Evolutionary conservation across 2,113 vertebrate genomes (phyloP).

Genomic region (Odobenus rosmarus): DNA sequence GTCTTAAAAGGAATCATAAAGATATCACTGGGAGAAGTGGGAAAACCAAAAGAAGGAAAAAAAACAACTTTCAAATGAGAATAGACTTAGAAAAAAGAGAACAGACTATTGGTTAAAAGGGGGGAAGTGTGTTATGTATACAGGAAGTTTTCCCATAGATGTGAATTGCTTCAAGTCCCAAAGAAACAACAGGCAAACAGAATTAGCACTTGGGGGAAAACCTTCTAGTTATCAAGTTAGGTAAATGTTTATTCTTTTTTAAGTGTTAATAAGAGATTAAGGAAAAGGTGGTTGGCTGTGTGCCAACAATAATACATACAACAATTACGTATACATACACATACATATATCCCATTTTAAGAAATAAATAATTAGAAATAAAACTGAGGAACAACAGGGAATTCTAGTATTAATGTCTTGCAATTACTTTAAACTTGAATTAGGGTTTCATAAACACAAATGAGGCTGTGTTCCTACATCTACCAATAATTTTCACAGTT

Average conservation of each 20-base stretch:
- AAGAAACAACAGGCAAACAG: constrained; percentile 51
- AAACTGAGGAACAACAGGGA: not conserved
- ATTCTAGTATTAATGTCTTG: constrained; percentile 33
- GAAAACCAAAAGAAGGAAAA: constrained; percentile 15
- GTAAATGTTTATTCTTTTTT: constrained; percentile 56
- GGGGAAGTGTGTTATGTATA: not conserved
- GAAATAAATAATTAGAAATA: constrained; percentile 9
- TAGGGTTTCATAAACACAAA: constrained; percentile 60
- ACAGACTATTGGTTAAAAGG: not conserved
- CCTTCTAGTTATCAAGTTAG: constrained; percentile 18
- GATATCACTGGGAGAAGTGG: not conserved
- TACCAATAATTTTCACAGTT: constrained; percentile 70
- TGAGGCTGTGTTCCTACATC: constrained; percentile 20
- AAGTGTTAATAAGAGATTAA: constrained; percentile 58
- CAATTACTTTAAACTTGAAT: constrained; percentile 59
- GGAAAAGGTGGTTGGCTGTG: constrained; percentile 33
- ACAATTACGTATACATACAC: not conserved
- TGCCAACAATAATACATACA: constrained; percentile 58
- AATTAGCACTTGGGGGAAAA: constrained; percentile 40
- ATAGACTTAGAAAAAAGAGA: not conserved
- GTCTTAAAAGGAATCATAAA: not conserved
- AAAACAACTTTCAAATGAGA: not conserved
- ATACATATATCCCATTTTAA: not conserved
- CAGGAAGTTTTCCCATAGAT: constrained; percentile 28
- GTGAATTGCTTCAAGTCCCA: constrained; percentile 38